Base-by-base conservation (phyloP, 2,113 vertebrate species). In the Ochotona princeps region DNA sequence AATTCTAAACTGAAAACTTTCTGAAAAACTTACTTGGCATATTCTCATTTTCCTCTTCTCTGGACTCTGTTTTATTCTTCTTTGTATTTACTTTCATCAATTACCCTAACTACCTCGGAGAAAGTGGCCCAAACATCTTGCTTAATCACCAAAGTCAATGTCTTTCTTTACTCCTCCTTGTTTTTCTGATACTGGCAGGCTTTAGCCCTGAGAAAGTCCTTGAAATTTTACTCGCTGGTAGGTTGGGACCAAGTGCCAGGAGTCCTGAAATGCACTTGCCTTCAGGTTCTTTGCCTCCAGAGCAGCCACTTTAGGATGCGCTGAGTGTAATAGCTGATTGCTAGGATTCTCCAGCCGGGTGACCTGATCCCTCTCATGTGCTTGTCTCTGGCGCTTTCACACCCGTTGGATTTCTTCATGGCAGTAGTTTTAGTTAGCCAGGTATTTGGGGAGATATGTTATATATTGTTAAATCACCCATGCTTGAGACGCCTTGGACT, bases 1-100 rank as follows among this genome's bases (percentile, higher is more conserved):
- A 20, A 21, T 14, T 92, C 32, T 79, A 54, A 63, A 4, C 23
- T 26, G 23, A 12, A 57, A 67, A 54, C 30, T 61, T 79, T 35
- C 66, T 90, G 47, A 76, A 92, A 95, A 74, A 91, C 25, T 75
- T 61, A n/a, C 65, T 57, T 87, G 20, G 2, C 1, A 13, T 72
- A 7, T 60, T 75, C 26, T 63, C 9, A 11, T 1, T 60, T 84
- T 69, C 54, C 25, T n/a, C 73, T 30, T 66, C 9, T n/a, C 25
- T 0, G 28, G 30, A 10, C 25, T 67, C 10, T 28, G 65, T 1
- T 4, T 30, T 1, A 21, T 32, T 57, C n/a, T 78, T 28, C 20
- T 61, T 47, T 60, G 0, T 61, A 21, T 63, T 54, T 23, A 17
- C 7, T 11, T 12, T 60, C 66, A 7, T 21, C 69, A 30, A 11